These are phyloP conservation scores for Eupleurogrammus muticus DNA, from an alignment of 2,797 vertebrate genomes.

Conservation along the genomic window DNA sequence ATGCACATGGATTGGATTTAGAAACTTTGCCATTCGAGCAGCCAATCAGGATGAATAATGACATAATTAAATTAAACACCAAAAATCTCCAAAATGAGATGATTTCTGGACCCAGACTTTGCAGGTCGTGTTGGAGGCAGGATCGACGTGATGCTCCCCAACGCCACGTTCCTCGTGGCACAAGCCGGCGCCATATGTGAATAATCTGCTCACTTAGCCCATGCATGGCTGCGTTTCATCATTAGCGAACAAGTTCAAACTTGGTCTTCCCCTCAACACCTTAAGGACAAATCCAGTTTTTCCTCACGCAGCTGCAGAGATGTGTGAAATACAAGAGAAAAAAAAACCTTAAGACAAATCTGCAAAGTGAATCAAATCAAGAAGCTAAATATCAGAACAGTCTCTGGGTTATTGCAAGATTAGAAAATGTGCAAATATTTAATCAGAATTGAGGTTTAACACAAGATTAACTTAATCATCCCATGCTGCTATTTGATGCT, in stretches of 20 bases:
- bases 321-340: constrained; percentile 29
- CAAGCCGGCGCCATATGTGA: constrained; percentile 63
- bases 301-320: constrained; percentile 14
- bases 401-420: background rate
- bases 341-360: background rate
- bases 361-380: background rate
- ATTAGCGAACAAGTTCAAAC: constrained; percentile 56
- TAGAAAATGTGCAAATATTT: too few species aligned
- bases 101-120: too few species aligned
- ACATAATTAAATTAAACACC: too few species aligned
- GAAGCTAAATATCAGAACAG: constrained; percentile 1
- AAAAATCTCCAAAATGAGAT: too few species aligned
- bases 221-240: constrained; percentile 62
- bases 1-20: too few species aligned
- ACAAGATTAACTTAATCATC: background rate
- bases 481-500: too few species aligned
- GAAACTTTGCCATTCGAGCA: too few species aligned
- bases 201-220: constrained; percentile 56
- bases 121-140: constrained; percentile 17
- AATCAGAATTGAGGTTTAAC: background rate
- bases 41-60: too few species aligned
- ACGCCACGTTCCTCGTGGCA: constrained; percentile 63
- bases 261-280: constrained; percentile 17
- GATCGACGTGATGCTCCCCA: constrained; percentile 26
- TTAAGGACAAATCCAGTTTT: constrained; percentile 23